Percentiles rank a stretch among this genome's conserved stretches.
Evolutionary conservation across 2,113 vertebrate genomes (phyloP).

Genomic region (Cettia cetti): DNA sequence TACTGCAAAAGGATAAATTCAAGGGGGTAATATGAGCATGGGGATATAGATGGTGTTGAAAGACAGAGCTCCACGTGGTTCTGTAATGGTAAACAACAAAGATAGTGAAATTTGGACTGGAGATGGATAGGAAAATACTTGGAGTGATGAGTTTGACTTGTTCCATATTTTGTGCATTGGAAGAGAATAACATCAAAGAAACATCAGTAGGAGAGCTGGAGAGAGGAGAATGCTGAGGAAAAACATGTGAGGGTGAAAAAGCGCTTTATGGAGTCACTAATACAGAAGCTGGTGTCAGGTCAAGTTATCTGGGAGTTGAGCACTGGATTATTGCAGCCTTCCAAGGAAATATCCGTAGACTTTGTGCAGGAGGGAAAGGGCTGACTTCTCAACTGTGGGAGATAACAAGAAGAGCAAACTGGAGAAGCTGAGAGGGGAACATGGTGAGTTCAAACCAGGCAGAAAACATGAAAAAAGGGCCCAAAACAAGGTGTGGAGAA

Average conservation of each 20-base stretch:
- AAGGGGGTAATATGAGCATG: rapidly evolving
- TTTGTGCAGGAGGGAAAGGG: not conserved
- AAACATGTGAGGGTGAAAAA: not conserved
- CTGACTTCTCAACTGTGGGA: not conserved
- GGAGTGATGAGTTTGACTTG: not conserved
- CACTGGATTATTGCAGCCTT: not conserved
- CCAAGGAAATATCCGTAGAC: not conserved
- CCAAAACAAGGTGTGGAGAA: not conserved
- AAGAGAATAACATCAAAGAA: not conserved
- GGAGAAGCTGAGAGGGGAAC: not conserved
- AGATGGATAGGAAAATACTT: not conserved
- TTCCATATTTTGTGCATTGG: not conserved
- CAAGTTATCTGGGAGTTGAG: not conserved
- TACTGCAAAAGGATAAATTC: not conserved
- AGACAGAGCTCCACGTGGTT: not conserved
- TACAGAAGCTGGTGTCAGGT: not conserved
- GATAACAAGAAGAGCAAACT: not conserved
- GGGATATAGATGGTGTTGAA: not conserved
- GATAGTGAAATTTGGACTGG: not conserved
- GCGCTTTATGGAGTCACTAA: not conserved
- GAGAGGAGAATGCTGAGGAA: not conserved
- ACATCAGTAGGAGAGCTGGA: not conserved
- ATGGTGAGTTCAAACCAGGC: rapidly evolving
- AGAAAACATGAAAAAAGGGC: not conserved
- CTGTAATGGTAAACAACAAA: not conserved